These are phyloP conservation scores for Pandemis heparana DNA, from an alignment of 2,888 invertebrate species.

Conservation along the genomic window DNA sequence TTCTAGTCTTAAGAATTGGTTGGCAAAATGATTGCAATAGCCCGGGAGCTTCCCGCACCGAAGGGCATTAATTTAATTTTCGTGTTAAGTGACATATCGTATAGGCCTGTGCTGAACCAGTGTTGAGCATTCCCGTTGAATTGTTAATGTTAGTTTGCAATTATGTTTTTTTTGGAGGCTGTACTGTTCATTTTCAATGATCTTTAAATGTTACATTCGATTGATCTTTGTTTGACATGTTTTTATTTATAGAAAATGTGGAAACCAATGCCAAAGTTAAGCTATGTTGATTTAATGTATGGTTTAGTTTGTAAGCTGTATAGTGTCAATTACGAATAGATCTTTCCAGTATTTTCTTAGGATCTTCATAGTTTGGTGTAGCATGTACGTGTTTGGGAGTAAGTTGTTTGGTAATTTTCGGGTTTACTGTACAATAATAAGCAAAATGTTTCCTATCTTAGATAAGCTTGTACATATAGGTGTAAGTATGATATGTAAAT, in stretches of 20 bases:
- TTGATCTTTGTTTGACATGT: constrained; percentile 80
- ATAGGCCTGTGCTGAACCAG: constrained; percentile 64
- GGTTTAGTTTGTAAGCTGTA: constrained; percentile 82
- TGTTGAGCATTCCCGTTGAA: constrained; percentile 70
- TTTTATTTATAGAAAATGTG: constrained; percentile 79
- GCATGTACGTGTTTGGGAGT: constrained; percentile 70
- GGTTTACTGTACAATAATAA: constrained; percentile 78
- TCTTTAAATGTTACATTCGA: constrained; percentile 71
- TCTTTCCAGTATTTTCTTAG: constrained; percentile 81
- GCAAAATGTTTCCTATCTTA: constrained; percentile 84
- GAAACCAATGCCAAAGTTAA: constrained; percentile 86
- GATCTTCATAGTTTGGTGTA: constrained; percentile 79
- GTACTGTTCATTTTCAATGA: constrained; percentile 55
- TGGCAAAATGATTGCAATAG: constrained; percentile 75
- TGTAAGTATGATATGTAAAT: constrained; percentile 78
- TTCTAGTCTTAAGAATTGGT: constrained; percentile 82
- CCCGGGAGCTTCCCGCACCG: constrained; percentile 71
- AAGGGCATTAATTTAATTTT: constrained; percentile 78
- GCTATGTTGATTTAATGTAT: constrained; percentile 82
- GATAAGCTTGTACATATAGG: constrained; percentile 78
- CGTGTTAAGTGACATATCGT: constrained; percentile 78
- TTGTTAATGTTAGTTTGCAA: constrained; percentile 77
- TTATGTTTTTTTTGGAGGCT: constrained; percentile 69
- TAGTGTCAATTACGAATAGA: constrained; percentile 83
- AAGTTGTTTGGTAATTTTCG: constrained; percentile 81